A percentile compares a stretch with the other conserved stretches of the same genome.
Conservation (phyloP, 2,113 vertebrate genomes). For the Notothenia coriiceps region DNA sequence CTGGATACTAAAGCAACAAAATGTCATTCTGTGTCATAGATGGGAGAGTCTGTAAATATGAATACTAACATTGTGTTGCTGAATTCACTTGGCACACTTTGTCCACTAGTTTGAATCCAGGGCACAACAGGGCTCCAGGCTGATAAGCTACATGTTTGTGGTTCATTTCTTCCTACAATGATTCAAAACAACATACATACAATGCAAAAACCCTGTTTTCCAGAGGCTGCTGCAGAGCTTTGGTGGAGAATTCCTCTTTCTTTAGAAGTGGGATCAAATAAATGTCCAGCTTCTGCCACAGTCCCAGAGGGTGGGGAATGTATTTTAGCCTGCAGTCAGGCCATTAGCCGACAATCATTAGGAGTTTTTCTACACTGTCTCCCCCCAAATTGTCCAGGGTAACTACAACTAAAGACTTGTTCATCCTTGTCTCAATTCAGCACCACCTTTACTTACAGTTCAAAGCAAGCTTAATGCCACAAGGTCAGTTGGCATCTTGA, state of each 20-base stretch:
- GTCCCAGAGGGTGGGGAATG: conserved; percentile 70
- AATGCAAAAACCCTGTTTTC: conserved; percentile 73
- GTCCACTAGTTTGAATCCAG: conserved; percentile 80
- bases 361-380: background rate
- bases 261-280: conserved; percentile 68
- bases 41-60: background rate
- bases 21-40: background rate
- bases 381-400: background rate
- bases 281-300: conserved; percentile 81
- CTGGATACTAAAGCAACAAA: background rate
- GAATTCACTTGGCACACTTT: conserved; percentile 79
- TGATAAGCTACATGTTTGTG: conserved; percentile 55
- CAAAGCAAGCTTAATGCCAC: background rate
- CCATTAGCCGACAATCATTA: background rate
- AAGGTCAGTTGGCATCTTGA: background rate
- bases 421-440: background rate
- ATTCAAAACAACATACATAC: conserved; percentile 58
- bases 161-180: background rate
- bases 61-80: conserved; percentile 1
- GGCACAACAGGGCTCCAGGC: conserved; percentile 73
- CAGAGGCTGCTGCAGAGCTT: conserved; percentile 64
- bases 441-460: background rate
- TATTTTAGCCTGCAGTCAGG: background rate
- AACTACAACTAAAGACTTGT: conserved; percentile 4
- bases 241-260: conserved; percentile 59